phyloP scores from a whole-genome alignment of 2,113 vertebrate genomes.

The Morphnarchus princeps region DNA sequence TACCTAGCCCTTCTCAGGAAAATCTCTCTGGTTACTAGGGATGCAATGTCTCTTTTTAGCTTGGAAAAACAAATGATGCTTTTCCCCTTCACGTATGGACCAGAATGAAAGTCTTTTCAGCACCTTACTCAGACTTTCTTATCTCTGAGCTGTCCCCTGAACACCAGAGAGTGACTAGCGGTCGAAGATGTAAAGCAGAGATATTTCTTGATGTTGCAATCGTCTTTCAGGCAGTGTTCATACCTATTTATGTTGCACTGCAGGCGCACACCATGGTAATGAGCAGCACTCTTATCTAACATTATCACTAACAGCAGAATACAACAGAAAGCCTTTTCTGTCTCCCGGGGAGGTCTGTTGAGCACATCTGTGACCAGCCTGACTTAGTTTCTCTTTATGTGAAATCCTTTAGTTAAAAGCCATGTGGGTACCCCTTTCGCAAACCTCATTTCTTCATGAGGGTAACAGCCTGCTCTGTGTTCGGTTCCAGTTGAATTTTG shows the following conservation, averaged over 20 bases:
- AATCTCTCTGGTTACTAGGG: not conserved
- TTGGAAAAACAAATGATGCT: not conserved
- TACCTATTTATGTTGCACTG: not conserved
- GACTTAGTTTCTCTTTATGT: not conserved
- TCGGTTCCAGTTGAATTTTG: not conserved
- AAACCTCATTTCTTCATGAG: not conserved
- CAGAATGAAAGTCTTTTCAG: not conserved
- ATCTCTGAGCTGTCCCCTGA: not conserved
- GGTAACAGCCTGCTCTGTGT: not conserved
- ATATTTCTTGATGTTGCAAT: not conserved
- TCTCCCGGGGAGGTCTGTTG: not conserved
- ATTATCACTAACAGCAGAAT: not conserved
- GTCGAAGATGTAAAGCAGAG: not conserved
- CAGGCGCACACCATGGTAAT: not conserved
- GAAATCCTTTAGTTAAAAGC: not conserved
- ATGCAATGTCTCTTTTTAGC: not conserved
- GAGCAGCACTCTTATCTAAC: not conserved
- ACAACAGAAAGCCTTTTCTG: not conserved
- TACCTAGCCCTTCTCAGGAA: not conserved
- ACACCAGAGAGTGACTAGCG: not conserved
- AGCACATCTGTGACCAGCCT: not conserved
- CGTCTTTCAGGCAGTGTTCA: not conserved
- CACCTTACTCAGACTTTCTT: not conserved
- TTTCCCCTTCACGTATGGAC: not conserved
- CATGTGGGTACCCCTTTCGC: not conserved